Base-by-base conservation (phyloP, 2,113 vertebrate species). In the Triplophysa siluroides region DNA sequence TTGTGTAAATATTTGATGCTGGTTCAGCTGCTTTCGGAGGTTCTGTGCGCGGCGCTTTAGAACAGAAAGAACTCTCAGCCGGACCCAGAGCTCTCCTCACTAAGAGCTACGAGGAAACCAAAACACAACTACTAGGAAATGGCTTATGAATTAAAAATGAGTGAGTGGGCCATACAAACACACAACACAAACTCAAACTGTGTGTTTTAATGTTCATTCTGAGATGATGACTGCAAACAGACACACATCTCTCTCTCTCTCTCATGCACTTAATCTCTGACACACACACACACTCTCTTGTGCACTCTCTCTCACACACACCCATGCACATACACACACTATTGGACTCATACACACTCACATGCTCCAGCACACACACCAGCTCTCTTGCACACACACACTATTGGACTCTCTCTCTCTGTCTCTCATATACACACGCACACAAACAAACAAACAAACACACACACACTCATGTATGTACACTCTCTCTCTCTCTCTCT, bases 1-100 rank as follows among this genome's bases (percentile, higher is more conserved):
- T 72, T 26, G 3, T 19, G 68, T 81, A 83, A 83, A 85, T 81
- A 74, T 85, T 83, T 83, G 63, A 85, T 85, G 78, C 52, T 33
- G 19, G 29, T 61, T 18, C 63, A 47, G 45, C 41, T 74, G 50
- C 1, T 50, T 74, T 65, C 74, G 54, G 69, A 26, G 16, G 19
- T 41, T 26, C 43, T 63, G 79, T 64, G 78, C 58, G 60, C 52
- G 11, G 52, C 14, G 54, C 16, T 64, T 82, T 12, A 71, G 24
- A 63, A 71, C 19, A 71, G 24, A 63, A 71, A n/a, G n/a, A n/a
- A n/a, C n/a, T n/a, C n/a, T n/a, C n/a, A n/a, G n/a, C n/a, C n/a
- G n/a, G n/a, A n/a, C 1, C 8, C 54, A 7, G 67, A 69, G 45
- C 63, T 78, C 50, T 64, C 56, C 54, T 21, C 23, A 19, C 63